phyloP scores from a whole-genome alignment of 2,797 vertebrate genomes.

The Tenualosa ilisha region DNA sequence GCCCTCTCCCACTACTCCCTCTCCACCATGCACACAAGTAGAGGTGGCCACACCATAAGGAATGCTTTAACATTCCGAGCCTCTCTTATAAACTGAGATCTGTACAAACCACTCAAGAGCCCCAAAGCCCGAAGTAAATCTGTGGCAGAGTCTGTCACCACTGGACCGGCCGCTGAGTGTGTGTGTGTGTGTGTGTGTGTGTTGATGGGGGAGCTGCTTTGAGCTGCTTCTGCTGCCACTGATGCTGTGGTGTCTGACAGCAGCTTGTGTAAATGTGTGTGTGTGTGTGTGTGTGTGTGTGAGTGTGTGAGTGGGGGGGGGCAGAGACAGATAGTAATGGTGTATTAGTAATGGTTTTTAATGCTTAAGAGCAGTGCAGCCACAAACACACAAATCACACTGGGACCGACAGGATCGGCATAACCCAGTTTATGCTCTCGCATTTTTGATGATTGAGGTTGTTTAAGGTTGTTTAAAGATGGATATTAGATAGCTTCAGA shows the following conservation, averaged over 20 bases:
- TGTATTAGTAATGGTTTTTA: neutral
- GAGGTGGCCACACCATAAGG: conserved; percentile 41
- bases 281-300: neutral
- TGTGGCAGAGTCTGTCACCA: conserved; percentile 6
- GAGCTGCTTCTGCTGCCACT: conserved; percentile 22
- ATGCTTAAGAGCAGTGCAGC: neutral
- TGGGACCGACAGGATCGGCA: neutral
- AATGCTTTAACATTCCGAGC: conserved; percentile 42
- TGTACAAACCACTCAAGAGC: conserved; percentile 33
- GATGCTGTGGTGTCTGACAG: conserved; percentile 35
- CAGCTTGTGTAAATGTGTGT: neutral
- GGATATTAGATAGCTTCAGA: conserved; percentile 17
- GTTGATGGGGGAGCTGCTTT: neutral
- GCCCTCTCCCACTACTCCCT: neutral
- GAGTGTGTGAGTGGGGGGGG: neutral
- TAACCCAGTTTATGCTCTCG: conserved; percentile 18
- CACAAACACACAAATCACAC: neutral
- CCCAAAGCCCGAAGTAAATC: conserved; percentile 40
- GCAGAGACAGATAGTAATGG: too few species aligned
- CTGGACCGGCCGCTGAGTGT: neutral
- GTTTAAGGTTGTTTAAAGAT: neutral
- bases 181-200: too few species aligned
- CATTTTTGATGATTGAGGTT: conserved; percentile 14
- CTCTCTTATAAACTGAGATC: conserved; percentile 40
- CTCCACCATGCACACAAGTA: conserved; percentile 29